Conservation (phyloP, 1,140 invertebrate genomes). For the Hypothenemus hampei region DNA sequence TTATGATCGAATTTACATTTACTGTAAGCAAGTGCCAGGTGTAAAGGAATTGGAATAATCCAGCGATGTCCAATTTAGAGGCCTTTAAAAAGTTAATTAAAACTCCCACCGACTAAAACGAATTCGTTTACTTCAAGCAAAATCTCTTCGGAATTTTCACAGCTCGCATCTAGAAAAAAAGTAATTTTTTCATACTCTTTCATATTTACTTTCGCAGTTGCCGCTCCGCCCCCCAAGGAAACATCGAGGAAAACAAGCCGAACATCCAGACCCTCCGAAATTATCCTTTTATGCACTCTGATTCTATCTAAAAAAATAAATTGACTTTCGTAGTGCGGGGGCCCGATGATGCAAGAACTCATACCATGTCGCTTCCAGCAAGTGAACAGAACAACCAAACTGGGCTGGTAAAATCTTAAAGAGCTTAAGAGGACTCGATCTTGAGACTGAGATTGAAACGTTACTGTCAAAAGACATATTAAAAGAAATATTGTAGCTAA, state of each 20-base stretch:
- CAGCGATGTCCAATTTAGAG: neutral
- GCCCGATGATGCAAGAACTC: neutral
- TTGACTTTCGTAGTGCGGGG: neutral
- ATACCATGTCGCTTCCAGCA: slow-evolving; percentile 19
- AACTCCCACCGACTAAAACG: neutral
- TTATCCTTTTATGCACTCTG: slow-evolving; percentile 14
- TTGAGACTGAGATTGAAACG: neutral
- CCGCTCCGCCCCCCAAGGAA: neutral
- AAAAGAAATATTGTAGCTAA: slow-evolving; percentile 1
- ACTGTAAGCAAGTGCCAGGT: slow-evolving; percentile 1
- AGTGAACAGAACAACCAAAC: slow-evolving; percentile 9
- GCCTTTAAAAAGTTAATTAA: neutral
- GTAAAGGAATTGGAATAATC: slow-evolving; percentile 7
- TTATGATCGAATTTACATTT: neutral
- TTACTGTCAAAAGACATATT: neutral
- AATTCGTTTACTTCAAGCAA: slow-evolving; percentile 5
- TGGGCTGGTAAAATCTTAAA: slow-evolving; percentile 14
- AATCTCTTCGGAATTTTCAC: slow-evolving; percentile 3
- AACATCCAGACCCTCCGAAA: slow-evolving; percentile 1
- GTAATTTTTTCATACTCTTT: slow-evolving; percentile 15
- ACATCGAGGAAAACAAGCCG: slow-evolving; percentile 7
- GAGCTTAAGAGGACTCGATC: slow-evolving; percentile 8
- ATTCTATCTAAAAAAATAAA: slow-evolving; percentile 16
- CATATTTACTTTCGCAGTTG: slow-evolving; percentile 3
- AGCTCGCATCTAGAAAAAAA: slow-evolving; percentile 16